Percentiles rank a stretch among this genome's conserved stretches.
Evolutionary conservation across 2,797 vertebrate species (phyloP).

Genomic region (Hydrolagus colliei): DNA sequence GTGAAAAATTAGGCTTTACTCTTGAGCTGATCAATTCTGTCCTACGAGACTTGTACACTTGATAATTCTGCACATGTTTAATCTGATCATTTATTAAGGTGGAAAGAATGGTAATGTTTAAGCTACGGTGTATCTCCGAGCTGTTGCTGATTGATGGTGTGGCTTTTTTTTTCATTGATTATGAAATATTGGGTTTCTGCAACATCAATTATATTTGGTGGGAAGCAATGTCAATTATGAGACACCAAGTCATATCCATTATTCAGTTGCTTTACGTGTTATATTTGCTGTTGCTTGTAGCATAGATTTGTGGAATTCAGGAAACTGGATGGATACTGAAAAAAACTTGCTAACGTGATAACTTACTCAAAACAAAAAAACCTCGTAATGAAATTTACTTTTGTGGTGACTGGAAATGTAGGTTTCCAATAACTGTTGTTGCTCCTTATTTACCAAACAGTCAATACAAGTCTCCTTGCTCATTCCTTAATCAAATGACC

Average conservation of each 20-base stretch:
- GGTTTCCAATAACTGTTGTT: background rate
- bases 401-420: background rate
- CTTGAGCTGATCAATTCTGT: conserved; percentile 52
- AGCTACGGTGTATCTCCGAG: conserved; percentile 25
- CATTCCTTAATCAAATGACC: background rate
- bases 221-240: conserved; percentile 15
- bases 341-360: background rate
- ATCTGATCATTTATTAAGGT: conserved; percentile 60
- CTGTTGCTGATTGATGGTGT: conserved; percentile 57
- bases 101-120: conserved; percentile 53
- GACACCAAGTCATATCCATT: background rate
- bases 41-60: conserved; percentile 51
- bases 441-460: background rate
- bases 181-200: conserved; percentile 11
- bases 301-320: background rate
- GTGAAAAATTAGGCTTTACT: conserved; percentile 37
- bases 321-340: background rate
- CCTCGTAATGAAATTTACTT: background rate
- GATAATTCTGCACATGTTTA: conserved; percentile 51
- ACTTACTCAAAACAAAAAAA: background rate
- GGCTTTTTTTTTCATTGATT: conserved; percentile 23
- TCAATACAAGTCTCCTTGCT: conserved; percentile 34
- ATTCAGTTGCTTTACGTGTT: background rate
- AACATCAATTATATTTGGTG: conserved; percentile 24
- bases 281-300: background rate